phyloP scores from a whole-genome alignment of 2,888 invertebrate genomes.

The Leptopterna dolabrata region DNA sequence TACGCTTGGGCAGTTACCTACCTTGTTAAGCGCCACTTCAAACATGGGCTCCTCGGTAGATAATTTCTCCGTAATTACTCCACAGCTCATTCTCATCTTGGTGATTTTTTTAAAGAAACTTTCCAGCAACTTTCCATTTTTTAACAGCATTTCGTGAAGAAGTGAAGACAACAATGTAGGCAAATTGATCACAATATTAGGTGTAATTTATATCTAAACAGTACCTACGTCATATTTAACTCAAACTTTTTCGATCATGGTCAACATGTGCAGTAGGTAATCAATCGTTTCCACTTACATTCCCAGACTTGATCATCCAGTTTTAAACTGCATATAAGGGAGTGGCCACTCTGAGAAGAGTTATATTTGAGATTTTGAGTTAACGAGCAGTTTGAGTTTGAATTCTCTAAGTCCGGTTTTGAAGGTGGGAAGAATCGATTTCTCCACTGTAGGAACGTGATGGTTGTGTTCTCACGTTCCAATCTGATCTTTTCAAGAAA shows the following conservation, averaged over 20 bases:
- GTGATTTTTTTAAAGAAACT: background rate
- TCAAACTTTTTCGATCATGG: no score
- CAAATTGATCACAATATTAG: no score
- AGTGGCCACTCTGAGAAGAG: background rate
- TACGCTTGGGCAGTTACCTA: background rate
- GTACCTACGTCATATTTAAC: no score
- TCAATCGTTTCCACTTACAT: no score
- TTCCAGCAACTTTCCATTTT: background rate
- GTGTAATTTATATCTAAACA: no score
- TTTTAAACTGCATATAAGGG: background rate
- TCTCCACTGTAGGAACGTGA: background rate
- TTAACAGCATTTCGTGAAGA: background rate
- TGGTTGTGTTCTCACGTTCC: background rate
- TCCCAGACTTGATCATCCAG: no score
- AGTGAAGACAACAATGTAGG: no score
- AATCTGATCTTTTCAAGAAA: background rate
- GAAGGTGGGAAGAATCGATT: background rate
- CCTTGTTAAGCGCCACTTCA: background rate
- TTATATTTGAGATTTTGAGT: background rate
- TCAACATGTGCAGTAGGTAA: no score
- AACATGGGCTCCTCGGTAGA: background rate
- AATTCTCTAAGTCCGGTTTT: no score
- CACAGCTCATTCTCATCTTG: background rate
- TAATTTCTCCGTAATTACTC: background rate
- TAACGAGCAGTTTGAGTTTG: background rate